These are phyloP conservation scores for Cheilosia impressa DNA, from an alignment of 2,888 invertebrate species.

Conservation along the genomic window DNA sequence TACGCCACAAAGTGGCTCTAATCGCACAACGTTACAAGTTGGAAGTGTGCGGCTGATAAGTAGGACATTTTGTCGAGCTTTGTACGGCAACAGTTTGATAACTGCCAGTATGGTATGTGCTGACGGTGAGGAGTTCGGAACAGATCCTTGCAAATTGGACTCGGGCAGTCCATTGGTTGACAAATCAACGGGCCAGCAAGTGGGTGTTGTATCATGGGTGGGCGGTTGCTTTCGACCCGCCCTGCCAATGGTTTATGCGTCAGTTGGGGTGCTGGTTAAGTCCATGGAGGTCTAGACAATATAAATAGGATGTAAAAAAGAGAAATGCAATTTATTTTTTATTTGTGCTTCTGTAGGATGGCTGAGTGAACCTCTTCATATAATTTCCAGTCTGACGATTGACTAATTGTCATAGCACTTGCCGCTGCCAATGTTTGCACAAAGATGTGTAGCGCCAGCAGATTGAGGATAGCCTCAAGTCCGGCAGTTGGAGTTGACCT, in stretches of 20 bases:
- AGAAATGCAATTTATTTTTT: no score
- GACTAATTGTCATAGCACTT: no score
- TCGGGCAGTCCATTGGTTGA: conserved; percentile 57
- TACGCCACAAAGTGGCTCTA: not conserved
- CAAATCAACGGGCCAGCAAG: conserved; percentile 23
- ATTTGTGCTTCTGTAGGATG: no score
- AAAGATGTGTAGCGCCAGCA: no score
- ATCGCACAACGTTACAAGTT: not conserved
- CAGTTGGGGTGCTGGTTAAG: conserved; percentile 27
- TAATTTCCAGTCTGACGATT: no score
- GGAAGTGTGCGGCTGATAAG: conserved; percentile 19
- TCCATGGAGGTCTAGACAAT: not conserved
- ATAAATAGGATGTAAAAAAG: no score
- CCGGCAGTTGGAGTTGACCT: no score
- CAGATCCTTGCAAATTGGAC: conserved; percentile 28
- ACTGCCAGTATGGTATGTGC: conserved; percentile 38
- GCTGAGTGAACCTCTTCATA: no score
- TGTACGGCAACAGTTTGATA: conserved; percentile 11
- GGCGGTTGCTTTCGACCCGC: conserved; percentile 14
- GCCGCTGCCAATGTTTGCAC: no score
- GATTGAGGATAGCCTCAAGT: no score
- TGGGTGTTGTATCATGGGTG: conserved; percentile 63
- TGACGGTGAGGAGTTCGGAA: not conserved
- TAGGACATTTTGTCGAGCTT: conserved; percentile 2
- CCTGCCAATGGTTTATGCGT: conserved; percentile 38